Base-by-base conservation (phyloP, 2,797 vertebrate genomes). In the Fringilla coelebs region DNA sequence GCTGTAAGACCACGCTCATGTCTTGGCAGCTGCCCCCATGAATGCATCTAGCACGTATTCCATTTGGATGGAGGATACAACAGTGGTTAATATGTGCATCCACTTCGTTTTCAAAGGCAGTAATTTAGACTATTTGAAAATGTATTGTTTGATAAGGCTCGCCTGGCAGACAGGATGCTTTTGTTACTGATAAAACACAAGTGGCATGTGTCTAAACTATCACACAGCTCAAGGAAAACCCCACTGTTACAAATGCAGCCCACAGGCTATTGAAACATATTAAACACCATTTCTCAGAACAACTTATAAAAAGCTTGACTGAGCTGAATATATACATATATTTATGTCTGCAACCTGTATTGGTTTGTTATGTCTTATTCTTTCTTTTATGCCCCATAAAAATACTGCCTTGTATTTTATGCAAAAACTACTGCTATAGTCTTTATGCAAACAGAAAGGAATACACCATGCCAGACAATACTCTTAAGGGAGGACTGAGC, bases 41-140 rank as follows among this genome's bases (percentile, higher is more conserved):
- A 81, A 91, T 19, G 40, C 41, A 52, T 51, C 67, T 10, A 88
- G 38, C 82, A 94, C 11, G 11, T 86, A 87, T 62, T 75, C 82
- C 85, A 45, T 60, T 96, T 83, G 75, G 83, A 93, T 89, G 65
- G 93, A 70, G 79, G 84, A 77, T 25, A 66, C 70, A 85, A 66
- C 65, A 87, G 40, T 7, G 31, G 61, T 71, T 88, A 82, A 68
- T 87, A 70, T 18, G 32, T 58, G n/a, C 82, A 79, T 1, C 6
- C 40, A 18, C 40, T 57, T 88, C 22, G 45, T 66, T 68, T 90
- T 60, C 77, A 90, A 95, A 79, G 19, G 46, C 52, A 68, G 12
- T 32, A n/a, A 51, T 89, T 73, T 41, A 34, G 70, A 75, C 13
- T 78, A 2, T 24, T 51, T 77, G 52, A 88, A 85, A 79, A 55